A percentile compares a stretch with the other conserved stretches of the same genome.
Evolutionary conservation across 2,113 vertebrate genomes (phyloP).

Genomic region (Phalacrocorax brasilianus): DNA sequence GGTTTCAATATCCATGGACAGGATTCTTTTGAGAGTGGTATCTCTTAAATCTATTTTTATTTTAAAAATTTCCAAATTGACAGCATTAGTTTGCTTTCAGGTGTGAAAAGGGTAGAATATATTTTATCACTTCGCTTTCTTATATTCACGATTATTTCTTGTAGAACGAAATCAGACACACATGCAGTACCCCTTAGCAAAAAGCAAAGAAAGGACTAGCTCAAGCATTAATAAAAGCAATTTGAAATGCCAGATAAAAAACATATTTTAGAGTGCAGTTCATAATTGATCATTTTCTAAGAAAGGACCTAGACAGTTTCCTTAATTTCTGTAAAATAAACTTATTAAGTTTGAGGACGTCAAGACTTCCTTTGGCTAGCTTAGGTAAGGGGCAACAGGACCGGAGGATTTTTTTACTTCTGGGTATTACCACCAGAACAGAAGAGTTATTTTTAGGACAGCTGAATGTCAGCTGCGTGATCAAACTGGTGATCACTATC

Average conservation of each 20-base stretch:
- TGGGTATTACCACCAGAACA: neutral
- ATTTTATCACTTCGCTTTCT: constrained; percentile 5
- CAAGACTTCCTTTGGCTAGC: neutral
- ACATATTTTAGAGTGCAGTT: neutral
- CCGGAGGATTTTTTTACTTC: neutral
- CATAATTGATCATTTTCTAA: neutral
- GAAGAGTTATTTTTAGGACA: neutral
- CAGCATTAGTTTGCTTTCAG: neutral
- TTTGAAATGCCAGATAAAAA: constrained; percentile 9
- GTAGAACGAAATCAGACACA: neutral
- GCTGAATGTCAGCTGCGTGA: neutral
- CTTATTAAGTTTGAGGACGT: neutral
- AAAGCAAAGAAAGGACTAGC: neutral
- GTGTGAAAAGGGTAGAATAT: neutral
- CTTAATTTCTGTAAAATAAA: neutral
- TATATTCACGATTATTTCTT: neutral
- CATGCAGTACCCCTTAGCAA: neutral
- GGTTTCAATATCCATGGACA: neutral
- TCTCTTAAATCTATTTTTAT: neutral
- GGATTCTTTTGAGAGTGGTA: neutral
- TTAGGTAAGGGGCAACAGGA: neutral
- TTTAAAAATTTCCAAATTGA: neutral
- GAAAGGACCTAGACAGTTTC: neutral
- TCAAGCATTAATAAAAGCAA: constrained; percentile 12
- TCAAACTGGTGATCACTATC: neutral